These are phyloP conservation scores for Tupiocoris notatus DNA, from an alignment of 2,888 invertebrate species.

Conservation along the genomic window DNA sequence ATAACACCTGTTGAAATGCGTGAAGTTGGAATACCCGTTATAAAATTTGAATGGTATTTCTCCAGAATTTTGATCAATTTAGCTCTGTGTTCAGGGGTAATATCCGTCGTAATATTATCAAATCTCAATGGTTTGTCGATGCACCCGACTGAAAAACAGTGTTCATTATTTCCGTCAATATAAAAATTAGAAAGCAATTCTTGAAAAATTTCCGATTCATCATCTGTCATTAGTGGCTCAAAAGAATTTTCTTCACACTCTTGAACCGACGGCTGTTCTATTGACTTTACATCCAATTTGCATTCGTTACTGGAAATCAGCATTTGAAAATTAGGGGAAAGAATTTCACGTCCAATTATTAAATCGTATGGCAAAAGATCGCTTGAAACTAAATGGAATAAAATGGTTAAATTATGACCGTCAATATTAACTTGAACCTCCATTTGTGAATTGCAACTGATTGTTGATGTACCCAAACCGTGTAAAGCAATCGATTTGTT, in stretches of 20 bases:
- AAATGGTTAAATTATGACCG: background rate
- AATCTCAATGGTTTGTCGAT: background rate
- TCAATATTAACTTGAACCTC: background rate
- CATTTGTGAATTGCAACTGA: background rate
- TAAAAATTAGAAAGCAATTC: slow-evolving; percentile 4
- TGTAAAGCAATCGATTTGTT: background rate
- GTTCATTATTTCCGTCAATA: background rate
- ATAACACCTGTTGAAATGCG: background rate
- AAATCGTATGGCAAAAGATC: slow-evolving; percentile 1
- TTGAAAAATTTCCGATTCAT: background rate
- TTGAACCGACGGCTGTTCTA: too few relatives aligned
- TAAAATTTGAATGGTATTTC: background rate
- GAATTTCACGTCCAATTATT: slow-evolving; percentile 22
- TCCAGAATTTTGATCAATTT: background rate
- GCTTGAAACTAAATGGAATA: slow-evolving; percentile 13
- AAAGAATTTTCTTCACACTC: background rate
- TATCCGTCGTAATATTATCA: slow-evolving; percentile 9
- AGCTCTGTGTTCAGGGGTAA: background rate
- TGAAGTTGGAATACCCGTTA: slow-evolving; percentile 1
- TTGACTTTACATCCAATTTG: background rate
- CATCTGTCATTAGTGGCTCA: background rate
- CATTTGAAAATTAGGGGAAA: background rate
- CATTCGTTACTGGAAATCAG: slow-evolving; percentile 1
- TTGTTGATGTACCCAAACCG: background rate
- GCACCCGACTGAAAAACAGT: background rate